Evolutionary conservation across 92 coral and sea anemone species (phyloP).

Genomic region (Actinostola sp.): DNA sequence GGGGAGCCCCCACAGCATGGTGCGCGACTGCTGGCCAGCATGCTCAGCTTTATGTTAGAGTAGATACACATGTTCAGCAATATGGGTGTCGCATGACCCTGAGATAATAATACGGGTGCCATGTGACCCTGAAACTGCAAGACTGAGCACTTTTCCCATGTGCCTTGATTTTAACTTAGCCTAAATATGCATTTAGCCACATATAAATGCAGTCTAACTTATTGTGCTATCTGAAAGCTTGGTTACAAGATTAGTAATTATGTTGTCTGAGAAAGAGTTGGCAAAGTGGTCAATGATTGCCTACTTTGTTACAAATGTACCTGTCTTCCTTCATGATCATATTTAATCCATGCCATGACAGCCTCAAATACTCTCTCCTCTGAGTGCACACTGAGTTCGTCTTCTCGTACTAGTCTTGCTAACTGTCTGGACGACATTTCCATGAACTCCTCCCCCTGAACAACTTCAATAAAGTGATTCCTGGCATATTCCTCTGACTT

Average conservation of each 20-base stretch:
- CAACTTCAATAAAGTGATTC: conserved; percentile 93
- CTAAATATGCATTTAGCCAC: too few relatives aligned
- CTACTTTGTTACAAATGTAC: conserved; percentile 35
- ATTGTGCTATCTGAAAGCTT: too few relatives aligned
- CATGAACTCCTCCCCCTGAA: conserved; percentile 95
- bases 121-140: too few relatives aligned
- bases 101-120: too few relatives aligned
- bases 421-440: conserved; percentile 81
- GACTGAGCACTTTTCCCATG: too few relatives aligned
- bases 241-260: neutral
- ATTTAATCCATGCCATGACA: conserved; percentile 95
- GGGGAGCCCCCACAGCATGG: too few relatives aligned
- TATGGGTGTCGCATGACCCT: too few relatives aligned
- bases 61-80: too few relatives aligned
- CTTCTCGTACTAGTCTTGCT: conserved; percentile 74
- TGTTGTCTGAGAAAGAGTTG: neutral
- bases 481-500: conserved; percentile 85
- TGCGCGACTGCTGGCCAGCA: too few relatives aligned
- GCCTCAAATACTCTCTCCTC: conserved; percentile 98
- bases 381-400: conserved; percentile 86
- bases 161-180: too few relatives aligned
- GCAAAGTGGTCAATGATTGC: neutral
- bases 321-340: conserved; percentile 72
- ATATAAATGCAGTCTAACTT: too few relatives aligned
- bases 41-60: too few relatives aligned